Conservation (phyloP, 2,888 invertebrate genomes). For the Lasioglossum malachurum region DNA sequence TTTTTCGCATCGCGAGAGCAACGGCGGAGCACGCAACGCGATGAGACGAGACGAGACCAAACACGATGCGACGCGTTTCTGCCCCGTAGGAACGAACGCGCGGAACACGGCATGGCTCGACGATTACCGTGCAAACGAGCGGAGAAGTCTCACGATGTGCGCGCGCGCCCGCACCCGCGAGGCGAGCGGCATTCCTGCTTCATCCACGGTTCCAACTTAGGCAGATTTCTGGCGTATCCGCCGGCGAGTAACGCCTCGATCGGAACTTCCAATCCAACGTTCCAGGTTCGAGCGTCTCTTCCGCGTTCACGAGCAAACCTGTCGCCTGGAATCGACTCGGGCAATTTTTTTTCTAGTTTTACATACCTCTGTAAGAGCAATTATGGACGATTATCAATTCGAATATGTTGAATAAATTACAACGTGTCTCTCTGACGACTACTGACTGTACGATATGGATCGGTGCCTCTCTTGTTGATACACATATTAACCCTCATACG, state of each 20-base stretch:
- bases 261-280: conserved; percentile 14
- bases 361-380: neutral
- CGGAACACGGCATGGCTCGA: conserved; percentile 34
- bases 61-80: conserved; percentile 6
- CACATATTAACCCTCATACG: no score
- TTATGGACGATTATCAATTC: neutral
- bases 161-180: conserved; percentile 77
- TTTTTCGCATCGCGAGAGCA: conserved; percentile 48
- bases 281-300: neutral
- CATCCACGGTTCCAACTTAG: conserved; percentile 77
- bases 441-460: no score
- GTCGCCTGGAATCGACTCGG: neutral
- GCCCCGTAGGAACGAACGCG: neutral
- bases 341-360: neutral
- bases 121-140: conserved; percentile 54
- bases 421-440: neutral
- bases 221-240: conserved; percentile 64
- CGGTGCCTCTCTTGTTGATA: no score
- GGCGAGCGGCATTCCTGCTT: conserved; percentile 82
- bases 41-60: conserved; percentile 4
- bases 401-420: neutral
- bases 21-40: conserved; percentile 42
- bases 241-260: conserved; percentile 35
- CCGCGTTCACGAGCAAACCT: neutral
- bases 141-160: conserved; percentile 37